These are phyloP conservation scores for Lydus trimaculatus DNA, from an alignment of 2,888 invertebrate species.

Conservation along the genomic window DNA sequence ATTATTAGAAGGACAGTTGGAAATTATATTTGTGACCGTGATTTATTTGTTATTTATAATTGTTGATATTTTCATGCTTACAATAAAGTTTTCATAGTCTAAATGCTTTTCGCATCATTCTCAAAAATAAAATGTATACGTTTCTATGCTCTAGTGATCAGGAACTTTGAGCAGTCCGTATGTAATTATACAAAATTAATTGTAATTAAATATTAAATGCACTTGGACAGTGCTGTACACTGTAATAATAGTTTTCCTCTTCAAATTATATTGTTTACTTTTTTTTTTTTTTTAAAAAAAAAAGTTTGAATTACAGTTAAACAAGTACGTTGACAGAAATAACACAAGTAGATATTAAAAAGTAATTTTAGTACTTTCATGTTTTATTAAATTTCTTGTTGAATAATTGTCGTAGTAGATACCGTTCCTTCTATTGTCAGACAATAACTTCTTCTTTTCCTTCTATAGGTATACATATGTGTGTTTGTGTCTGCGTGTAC, in stretches of 20 bases:
- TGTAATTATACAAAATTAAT: slow-evolving; percentile 50
- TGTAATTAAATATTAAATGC: slow-evolving; percentile 51
- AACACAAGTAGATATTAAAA: slow-evolving; percentile 42
- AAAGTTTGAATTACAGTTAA: slow-evolving; percentile 37
- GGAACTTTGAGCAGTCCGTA: slow-evolving; percentile 45
- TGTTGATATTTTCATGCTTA: neutral
- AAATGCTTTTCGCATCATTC: slow-evolving; percentile 49
- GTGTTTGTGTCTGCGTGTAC: slow-evolving; percentile 19
- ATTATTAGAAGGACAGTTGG: neutral
- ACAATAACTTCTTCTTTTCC: slow-evolving; percentile 20
- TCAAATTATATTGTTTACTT: slow-evolving; percentile 49
- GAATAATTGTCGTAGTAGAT: slow-evolving; percentile 26
- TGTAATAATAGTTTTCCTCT: slow-evolving; percentile 49
- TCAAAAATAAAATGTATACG: slow-evolving; percentile 46
- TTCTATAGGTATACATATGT: slow-evolving; percentile 14
- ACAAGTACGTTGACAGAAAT: slow-evolving; percentile 33
- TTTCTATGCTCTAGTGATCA: slow-evolving; percentile 47
- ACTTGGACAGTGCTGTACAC: slow-evolving; percentile 44
- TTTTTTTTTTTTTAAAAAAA: slow-evolving; percentile 40
- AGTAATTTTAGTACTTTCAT: slow-evolving; percentile 43
- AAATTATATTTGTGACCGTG: too few relatives aligned
- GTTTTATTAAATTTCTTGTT: slow-evolving; percentile 34
- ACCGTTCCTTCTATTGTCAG: slow-evolving; percentile 26
- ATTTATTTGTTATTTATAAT: neutral
- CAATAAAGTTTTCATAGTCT: slow-evolving; percentile 43